A percentile compares a stretch with the other conserved stretches of the same genome.
These are phyloP conservation scores for Diaprepes abbreviatus DNA, from an alignment of 2,888 invertebrate species.

Conservation along the genomic window DNA sequence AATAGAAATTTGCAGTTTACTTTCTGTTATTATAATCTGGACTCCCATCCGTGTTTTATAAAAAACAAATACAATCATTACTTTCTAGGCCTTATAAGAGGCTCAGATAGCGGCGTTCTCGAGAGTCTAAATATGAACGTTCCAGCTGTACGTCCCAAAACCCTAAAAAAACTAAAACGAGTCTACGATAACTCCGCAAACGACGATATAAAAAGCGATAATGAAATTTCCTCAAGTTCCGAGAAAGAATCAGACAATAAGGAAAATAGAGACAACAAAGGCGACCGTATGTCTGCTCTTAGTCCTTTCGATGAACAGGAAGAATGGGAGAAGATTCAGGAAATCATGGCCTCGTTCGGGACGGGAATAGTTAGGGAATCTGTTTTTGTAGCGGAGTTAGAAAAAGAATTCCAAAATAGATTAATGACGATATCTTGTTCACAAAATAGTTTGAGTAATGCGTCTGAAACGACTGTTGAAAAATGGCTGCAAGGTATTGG, in stretches of 20 bases:
- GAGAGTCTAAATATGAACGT: constrained; percentile 72
- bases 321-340: constrained; percentile 96
- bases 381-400: constrained; percentile 83
- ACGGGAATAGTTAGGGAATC: constrained; percentile 84
- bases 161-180: constrained; percentile 80
- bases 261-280: constrained; percentile 64
- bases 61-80: background rate
- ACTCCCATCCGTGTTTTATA: no score
- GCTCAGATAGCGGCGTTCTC: constrained; percentile 75
- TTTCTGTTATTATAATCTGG: no score
- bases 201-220: constrained; percentile 60
- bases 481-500: constrained; percentile 85
- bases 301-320: constrained; percentile 95
- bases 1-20: no score
- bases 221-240: constrained; percentile 64
- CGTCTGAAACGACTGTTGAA: constrained; percentile 74
- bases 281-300: constrained; percentile 74
- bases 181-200: constrained; percentile 75
- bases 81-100: constrained; percentile 81
- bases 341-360: constrained; percentile 95
- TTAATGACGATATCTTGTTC: constrained; percentile 78
- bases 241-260: constrained; percentile 69
- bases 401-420: constrained; percentile 83
- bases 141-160: constrained; percentile 80
- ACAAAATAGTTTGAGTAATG: constrained; percentile 69